Base-by-base conservation (phyloP, 2,888 invertebrate species). In the Dryobota labecula region DNA sequence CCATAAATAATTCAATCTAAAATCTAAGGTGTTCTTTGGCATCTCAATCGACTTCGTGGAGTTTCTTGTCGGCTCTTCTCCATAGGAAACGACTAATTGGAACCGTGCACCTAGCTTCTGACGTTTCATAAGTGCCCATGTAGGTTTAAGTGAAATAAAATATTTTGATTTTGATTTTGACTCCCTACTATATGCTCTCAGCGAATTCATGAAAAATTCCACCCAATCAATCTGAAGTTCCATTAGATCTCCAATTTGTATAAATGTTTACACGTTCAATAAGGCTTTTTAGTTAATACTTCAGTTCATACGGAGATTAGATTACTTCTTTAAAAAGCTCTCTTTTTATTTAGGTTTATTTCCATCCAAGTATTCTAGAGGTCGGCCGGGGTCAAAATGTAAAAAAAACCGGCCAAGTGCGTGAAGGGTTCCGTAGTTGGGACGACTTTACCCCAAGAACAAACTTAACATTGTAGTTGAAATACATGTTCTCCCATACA, bases 231-330 rank as follows among this genome's bases (percentile, higher is more conserved):
- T 77, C 77, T 77, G 69, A 65, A 80, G 71, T 82, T 80, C 77
- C 71, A 82, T 83, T 83, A 80, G 73, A 83, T 80, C 66, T 77
- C 66, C 77, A 80, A 73, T 80, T 83, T 80, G 64, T 67, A 67
- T 73, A 73, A 83, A 83, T 79, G 69, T 81, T 81, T 81, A 81
- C 67, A 76, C 80, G 79, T 81, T 80, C 47, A 66, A 72, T 83
- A 83, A 76, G 70, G 51, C 56, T 47, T 76, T 71, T 82, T 69
- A 71, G 70, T 60, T 61, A 73, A 76, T 65, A 71, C 69, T 75
- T 71, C 54, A 72, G 63, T 79, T 76, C 67, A 79, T 83, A 72
- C 70, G 61, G 76, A 70, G 72, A 79, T 79, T 70, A 72, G 76
- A 83, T 70, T 72, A 76, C 83, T 81, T 72, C 67, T 72, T 61